Evolutionary conservation across 53 echinoderm and acorn worm species (phyloP).

Genomic region (Crossaster papposus): DNA sequence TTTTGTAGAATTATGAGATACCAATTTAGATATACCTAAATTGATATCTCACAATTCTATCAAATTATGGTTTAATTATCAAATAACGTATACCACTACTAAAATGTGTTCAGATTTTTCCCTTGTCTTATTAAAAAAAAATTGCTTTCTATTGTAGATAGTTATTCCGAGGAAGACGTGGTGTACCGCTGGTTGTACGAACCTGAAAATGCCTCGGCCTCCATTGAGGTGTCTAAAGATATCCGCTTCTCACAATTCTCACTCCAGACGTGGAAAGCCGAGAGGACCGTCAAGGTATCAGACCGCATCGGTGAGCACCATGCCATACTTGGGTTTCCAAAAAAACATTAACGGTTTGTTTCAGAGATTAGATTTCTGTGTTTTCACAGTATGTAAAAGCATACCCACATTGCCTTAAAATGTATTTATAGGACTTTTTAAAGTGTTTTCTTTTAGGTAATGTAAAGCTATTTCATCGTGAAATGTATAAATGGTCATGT

Average conservation of each 20-base stretch:
- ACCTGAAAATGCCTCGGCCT: conserved; percentile 43
- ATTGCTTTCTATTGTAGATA: conserved; percentile 59
- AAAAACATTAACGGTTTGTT: neutral
- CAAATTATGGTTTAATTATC: too few relatives aligned
- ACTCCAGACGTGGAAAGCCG: conserved; percentile 66
- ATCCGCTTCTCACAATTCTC: conserved; percentile 77
- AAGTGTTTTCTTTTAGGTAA: too few relatives aligned
- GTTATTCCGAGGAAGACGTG: conserved; percentile 83
- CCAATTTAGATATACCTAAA: too few relatives aligned
- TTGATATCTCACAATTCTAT: too few relatives aligned
- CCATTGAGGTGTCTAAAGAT: conserved; percentile 72
- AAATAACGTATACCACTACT: too few relatives aligned
- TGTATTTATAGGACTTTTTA: neutral
- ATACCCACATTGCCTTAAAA: neutral
- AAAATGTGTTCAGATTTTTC: neutral
- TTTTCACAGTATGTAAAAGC: neutral
- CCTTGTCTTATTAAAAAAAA: neutral
- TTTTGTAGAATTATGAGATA: too few relatives aligned
- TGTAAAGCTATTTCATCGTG: too few relatives aligned
- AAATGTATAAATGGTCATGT: too few relatives aligned
- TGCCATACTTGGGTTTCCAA: neutral
- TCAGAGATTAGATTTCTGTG: neutral
- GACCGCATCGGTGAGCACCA: conserved; percentile 62
- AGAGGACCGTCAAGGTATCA: conserved; percentile 49
- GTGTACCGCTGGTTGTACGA: conserved; percentile 71